Evolutionary conservation across 92 coral and sea anemone genomes (phyloP), one percentile per base, ranked within the genome.

Genomic region (Ricordea florida): DNA sequence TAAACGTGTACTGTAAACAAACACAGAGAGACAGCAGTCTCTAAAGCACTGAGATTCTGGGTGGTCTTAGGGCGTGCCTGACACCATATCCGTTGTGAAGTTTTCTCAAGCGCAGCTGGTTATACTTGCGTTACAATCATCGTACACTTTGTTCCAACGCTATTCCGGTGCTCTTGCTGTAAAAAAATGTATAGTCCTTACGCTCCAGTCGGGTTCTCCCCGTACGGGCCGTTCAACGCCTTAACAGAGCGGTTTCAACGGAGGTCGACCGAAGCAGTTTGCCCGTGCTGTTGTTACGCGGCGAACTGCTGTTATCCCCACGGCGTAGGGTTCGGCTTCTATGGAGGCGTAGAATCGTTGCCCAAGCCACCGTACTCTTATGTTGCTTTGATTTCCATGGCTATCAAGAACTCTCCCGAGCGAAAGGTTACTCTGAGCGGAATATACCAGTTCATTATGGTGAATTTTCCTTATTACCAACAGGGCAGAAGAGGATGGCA

Each of bases 361-460:
- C 99, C 99, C 3, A 96, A 96, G 62, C 99, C 99, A 2, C 99
- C 98, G 0, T 94, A 94, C 87, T 94, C 98, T 10, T 94, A 94
- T 28, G 96, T 94, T 11, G 98, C 98, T 8, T 71, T 94, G 41
- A 94, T 94, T 16, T 90, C 97, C 1, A 94, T 94, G 99, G 99
- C 99, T 7, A 92, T 96, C 71, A 96, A 96, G 64, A 97, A 89
- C 61, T 82, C 99, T 2, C 93, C 97, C 1, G 93, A 85, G 46
- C 80, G 79, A 38, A 92, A 89, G 34, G 85, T 96, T 9, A 96
- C 99, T 4, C 16, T 96, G 66, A 96, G 93, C 58, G 99, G 97
- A 8, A 96, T 96, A 21, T 96, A 96, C 62, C 97, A 96, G 69
- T 96, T 92, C 37, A 96, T 96, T 59, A 92, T 92, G 93, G 86